Conservation (phyloP, 2,113 vertebrate genomes). For the Amazona guildingii region DNA sequence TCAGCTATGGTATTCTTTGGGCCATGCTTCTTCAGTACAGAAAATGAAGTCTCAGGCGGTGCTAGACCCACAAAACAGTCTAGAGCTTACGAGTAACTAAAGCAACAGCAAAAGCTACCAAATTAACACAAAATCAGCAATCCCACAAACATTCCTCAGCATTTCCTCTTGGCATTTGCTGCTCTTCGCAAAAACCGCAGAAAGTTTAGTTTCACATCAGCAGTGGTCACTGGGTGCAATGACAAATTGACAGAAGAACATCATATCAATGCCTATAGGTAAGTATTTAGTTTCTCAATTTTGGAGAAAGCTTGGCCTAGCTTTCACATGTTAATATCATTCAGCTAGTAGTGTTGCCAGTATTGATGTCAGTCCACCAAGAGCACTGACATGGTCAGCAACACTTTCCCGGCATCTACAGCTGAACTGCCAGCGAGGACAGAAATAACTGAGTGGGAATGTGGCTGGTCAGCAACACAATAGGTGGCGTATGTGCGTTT, state of each 20-base stretch:
- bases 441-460: not conserved
- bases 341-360: not conserved
- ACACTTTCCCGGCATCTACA: rapidly evolving
- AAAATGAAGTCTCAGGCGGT: not conserved
- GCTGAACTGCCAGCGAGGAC: rapidly evolving
- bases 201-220: not conserved
- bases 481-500: not conserved
- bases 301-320: not conserved
- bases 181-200: not conserved
- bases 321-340: not conserved
- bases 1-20: not conserved
- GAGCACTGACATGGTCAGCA: rapidly evolving
- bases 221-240: not conserved
- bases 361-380: rapidly evolving
- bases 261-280: not conserved
- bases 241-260: not conserved
- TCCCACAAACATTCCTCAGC: not conserved
- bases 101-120: not conserved
- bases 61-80: not conserved
- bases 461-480: not conserved
- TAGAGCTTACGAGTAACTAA: not conserved
- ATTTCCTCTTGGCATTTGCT: not conserved
- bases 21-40: not conserved
- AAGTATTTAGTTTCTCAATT: not conserved
- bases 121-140: not conserved